Conservation (phyloP, 2,113 vertebrate species). For the Brachyhypopomus occidentalis region DNA sequence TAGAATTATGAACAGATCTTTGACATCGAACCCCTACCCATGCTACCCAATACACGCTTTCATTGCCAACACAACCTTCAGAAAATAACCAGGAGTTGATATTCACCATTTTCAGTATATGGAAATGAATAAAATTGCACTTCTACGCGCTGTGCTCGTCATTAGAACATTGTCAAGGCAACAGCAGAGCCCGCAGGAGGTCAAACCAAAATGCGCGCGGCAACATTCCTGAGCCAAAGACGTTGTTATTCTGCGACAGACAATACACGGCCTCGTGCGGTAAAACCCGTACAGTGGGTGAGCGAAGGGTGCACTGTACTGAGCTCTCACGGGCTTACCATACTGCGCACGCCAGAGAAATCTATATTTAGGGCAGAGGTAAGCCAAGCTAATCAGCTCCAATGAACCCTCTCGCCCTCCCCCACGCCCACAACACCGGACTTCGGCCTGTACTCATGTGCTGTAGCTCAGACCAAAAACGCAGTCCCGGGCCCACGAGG, state of each 20-base stretch:
- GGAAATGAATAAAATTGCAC: neutral
- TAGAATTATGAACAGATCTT: too few species aligned
- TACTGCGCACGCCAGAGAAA: conserved; percentile 48
- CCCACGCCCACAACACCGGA: neutral
- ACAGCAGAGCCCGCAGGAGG: neutral
- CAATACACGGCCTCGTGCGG: neutral
- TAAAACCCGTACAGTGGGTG: neutral
- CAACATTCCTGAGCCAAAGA: neutral
- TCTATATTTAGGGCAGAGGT: conserved; percentile 65
- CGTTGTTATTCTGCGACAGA: neutral
- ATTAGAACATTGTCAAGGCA: neutral
- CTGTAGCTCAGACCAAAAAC: neutral
- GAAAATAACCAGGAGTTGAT: too few species aligned
- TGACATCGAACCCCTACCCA: too few species aligned
- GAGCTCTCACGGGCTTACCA: conserved; percentile 28
- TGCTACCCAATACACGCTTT: too few species aligned
- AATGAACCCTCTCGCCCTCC: conserved; percentile 32
- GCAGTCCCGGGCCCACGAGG: neutral
- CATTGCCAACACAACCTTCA: too few species aligned
- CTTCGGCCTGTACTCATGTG: neutral
- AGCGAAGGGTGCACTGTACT: neutral
- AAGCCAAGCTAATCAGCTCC: conserved; percentile 65
- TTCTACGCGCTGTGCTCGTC: neutral
- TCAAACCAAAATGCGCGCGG: neutral
- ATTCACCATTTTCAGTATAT: neutral